Base-by-base conservation (phyloP, 1,140 invertebrate species). In the Drosophila arawakana region DNA sequence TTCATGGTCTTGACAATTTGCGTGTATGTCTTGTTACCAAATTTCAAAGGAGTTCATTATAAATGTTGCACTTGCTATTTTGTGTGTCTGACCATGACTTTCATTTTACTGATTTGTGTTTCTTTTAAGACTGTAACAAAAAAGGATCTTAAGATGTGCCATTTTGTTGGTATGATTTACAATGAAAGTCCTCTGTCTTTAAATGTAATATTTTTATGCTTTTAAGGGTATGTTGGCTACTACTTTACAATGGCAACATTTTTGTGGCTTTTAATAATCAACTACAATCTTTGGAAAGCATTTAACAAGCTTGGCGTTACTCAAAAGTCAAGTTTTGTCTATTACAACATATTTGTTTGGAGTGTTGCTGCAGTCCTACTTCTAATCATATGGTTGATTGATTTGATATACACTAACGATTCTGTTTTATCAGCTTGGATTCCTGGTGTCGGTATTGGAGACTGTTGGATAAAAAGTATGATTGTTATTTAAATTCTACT, bases 241-340 rank as follows among this genome's bases (percentile, higher is more conserved):
- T 96, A 95, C 92, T 94, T 94, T 55, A 95, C 96, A 82, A 93
- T 96, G 73, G 92, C 94, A 1, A 95, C 95, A 61, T 96, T 96
- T 89, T 95, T 95, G 65, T 97, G 96, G 96, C 95, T 96, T 74
- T 95, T 94, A 79, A 94, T 96, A 6, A 95, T 96, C 93, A 95
- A 96, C 70, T 94, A 95, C 75, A 95, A 97, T 83, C 94, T 96
- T 47, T 96, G 95, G 93, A 94, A 94, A 80, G 95, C 95, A 59
- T 95, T 61, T 34, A 49, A 74, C 91, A 90, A 44, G 73, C 7
- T 84, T 62, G 92, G 91, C 13, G 41, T 65, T 57, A 9, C 4
- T 21, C 80, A 7, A 75, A 8, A 78, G 47, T 21, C 55, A 61
- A 15, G 94, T 94, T 61, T 96, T 95, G 73, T 76, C 93, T 0